Conservation (phyloP, 2,113 vertebrate genomes). For the Sceloporus tristichus region DNA sequence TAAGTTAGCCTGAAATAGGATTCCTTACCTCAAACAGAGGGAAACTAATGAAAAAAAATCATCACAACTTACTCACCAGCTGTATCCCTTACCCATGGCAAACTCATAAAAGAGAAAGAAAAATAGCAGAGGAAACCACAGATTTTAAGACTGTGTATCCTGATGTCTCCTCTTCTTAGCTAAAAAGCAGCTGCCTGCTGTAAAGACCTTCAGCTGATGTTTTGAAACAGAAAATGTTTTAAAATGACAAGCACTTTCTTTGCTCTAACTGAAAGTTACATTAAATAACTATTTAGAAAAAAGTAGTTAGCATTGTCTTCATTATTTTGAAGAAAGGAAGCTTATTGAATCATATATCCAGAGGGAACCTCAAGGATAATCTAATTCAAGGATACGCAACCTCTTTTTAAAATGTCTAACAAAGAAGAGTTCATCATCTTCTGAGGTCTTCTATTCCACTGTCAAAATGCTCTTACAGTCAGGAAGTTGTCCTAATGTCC, state of each 20-base stretch:
- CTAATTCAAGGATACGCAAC: too few species aligned
- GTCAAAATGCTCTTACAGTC: too few species aligned
- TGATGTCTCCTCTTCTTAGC: not conserved
- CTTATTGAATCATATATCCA: not conserved
- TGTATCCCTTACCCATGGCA: not conserved
- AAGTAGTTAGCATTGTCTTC: not conserved
- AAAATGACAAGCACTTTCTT: not conserved
- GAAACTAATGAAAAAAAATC: slow-evolving; percentile 41
- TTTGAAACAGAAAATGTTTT: slow-evolving; percentile 21
- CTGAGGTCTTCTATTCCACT: too few species aligned
- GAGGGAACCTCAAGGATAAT: too few species aligned
- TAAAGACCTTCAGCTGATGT: slow-evolving; percentile 1
- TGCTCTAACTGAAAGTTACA: not conserved
- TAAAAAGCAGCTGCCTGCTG: slow-evolving; percentile 17
- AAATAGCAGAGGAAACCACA: slow-evolving; percentile 36
- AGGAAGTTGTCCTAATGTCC: too few species aligned
- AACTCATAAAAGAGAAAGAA: slow-evolving; percentile 30
- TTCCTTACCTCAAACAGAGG: slow-evolving; percentile 19
- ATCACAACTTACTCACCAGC: not conserved
- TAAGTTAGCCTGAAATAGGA: slow-evolving; percentile 17
- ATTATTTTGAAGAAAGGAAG: not conserved
- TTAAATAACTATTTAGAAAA: too few species aligned
- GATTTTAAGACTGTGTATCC: slow-evolving; percentile 33
- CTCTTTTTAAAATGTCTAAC: too few species aligned
- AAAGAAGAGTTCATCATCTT: too few species aligned